Evolutionary conservation across 2,113 vertebrate species (phyloP).

Genomic region (Tyto alba): DNA sequence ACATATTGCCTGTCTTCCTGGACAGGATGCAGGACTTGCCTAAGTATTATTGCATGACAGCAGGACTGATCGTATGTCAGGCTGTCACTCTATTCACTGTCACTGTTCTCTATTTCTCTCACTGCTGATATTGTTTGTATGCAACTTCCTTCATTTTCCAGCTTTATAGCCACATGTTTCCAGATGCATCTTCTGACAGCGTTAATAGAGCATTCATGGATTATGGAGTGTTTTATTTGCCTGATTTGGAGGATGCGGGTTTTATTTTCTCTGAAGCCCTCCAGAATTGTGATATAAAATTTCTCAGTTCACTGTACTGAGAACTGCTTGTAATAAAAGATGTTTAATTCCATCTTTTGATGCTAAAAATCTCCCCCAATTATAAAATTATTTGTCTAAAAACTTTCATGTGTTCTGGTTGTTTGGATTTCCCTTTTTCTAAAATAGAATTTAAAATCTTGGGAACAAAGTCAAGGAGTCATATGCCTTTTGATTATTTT

Average conservation of each 20-base stretch:
- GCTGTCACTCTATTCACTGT: neutral
- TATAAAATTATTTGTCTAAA: neutral
- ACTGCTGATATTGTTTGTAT: neutral
- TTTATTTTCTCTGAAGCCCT: neutral
- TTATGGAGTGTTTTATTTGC: neutral
- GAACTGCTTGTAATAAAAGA: neutral
- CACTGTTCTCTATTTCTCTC: neutral
- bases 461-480: constrained; percentile 25
- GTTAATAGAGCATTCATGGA: neutral
- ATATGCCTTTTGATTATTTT: neutral
- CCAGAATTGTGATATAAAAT: neutral
- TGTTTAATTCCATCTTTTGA: neutral
- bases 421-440: neutral
- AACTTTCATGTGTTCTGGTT: neutral
- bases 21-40: neutral
- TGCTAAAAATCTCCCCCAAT: neutral
- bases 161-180: neutral
- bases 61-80: neutral
- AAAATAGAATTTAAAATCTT: neutral
- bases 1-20: neutral
- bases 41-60: neutral
- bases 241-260: neutral
- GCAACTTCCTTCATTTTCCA: neutral
- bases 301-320: neutral
- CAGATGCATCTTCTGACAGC: neutral